Conservation (phyloP, 2,797 vertebrate genomes). For the Sebastiscus albofasciatus region DNA sequence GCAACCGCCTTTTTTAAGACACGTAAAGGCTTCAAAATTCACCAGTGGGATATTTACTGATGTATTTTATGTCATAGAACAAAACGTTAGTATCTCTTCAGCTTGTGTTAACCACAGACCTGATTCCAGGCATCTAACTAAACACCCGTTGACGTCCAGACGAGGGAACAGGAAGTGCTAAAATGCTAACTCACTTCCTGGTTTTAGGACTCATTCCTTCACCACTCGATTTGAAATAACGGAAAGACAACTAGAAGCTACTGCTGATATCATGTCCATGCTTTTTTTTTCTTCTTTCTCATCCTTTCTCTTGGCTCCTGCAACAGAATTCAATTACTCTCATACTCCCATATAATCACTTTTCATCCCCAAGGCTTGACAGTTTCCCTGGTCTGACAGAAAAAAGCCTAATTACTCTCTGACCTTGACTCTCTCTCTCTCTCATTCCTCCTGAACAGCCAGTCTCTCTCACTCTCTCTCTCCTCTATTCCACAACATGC, state of each 20-base stretch:
- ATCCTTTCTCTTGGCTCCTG: slow-evolving; percentile 59
- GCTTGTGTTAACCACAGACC: too few species aligned
- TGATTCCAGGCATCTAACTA: too few species aligned
- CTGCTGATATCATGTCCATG: slow-evolving; percentile 38
- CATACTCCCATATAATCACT: slow-evolving; percentile 81
- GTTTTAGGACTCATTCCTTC: too few species aligned
- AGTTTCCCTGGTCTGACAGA: slow-evolving; percentile 72
- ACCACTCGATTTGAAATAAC: slow-evolving; percentile 12
- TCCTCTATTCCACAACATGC: neutral
- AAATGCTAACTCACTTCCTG: too few species aligned
- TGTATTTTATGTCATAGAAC: too few species aligned
- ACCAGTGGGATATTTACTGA: too few species aligned
- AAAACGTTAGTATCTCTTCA: too few species aligned
- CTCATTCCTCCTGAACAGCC: slow-evolving; percentile 9
- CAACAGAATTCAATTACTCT: slow-evolving; percentile 79
- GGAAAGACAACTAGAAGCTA: slow-evolving; percentile 24
- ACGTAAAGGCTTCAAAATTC: too few species aligned
- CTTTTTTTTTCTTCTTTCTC: slow-evolving; percentile 15
- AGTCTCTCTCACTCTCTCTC: slow-evolving; percentile 56
- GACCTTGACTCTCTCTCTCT: slow-evolving; percentile 72
- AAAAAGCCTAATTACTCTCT: slow-evolving; percentile 80
- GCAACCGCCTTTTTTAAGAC: too few species aligned
- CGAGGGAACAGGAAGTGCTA: too few species aligned
- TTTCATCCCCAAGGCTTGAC: slow-evolving; percentile 81
- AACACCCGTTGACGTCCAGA: too few species aligned